Conservation (phyloP, 2,797 vertebrate species). For the Petrocephalus sullivani region DNA sequence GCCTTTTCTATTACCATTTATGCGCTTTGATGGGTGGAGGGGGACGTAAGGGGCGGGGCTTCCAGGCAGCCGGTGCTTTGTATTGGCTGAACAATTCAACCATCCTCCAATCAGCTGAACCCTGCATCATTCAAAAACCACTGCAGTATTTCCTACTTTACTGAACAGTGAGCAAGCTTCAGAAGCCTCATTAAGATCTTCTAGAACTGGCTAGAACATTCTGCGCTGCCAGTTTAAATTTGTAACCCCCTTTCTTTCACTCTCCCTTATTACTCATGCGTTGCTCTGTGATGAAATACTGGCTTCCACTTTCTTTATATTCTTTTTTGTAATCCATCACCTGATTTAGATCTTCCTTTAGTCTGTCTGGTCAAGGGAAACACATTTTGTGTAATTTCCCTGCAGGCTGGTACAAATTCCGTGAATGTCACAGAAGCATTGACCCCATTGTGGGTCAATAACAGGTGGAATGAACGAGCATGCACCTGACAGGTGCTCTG, state of each 20-base stretch:
- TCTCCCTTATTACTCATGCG: not conserved
- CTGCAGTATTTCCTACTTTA: not conserved
- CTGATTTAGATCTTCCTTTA: not conserved
- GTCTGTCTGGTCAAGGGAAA: not conserved
- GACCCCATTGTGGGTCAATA: not conserved
- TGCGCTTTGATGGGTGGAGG: not conserved
- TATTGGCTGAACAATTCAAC: not conserved
- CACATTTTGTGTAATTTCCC: not conserved
- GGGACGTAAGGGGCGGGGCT: not conserved
- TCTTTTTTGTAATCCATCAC: not conserved
- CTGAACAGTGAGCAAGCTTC: not conserved
- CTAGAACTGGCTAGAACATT: not conserved
- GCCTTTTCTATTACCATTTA: not conserved
- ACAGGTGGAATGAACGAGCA: not conserved
- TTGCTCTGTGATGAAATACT: not conserved
- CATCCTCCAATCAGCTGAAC: not conserved
- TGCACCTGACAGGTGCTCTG: not conserved
- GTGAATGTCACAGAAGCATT: not conserved
- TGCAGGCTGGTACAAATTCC: not conserved
- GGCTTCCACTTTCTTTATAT: not conserved
- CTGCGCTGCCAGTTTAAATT: not conserved
- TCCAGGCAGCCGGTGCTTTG: not conserved
- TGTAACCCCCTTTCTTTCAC: not conserved
- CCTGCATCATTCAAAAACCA: not conserved
- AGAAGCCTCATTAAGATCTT: not conserved